Evolutionary conservation across 37 sponge, comb jelly and placozoan genomes (phyloP).

Genomic region (Beroe forskalii): DNA sequence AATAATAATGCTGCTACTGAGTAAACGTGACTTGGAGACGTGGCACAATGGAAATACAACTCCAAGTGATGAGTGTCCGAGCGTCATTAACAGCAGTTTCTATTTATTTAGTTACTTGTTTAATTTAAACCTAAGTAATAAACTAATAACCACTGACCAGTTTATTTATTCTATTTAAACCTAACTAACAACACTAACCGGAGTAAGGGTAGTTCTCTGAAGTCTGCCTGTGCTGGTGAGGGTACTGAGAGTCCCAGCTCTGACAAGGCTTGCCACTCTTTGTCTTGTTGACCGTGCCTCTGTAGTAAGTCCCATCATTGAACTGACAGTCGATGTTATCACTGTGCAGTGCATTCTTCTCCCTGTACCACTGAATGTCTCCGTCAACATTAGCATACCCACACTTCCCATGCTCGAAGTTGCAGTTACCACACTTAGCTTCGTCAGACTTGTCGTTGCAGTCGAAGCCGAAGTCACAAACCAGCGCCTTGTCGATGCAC

Average conservation of each 20-base stretch:
- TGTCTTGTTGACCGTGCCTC: constrained; percentile 8
- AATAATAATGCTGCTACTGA: too few species aligned
- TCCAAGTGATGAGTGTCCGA: too few species aligned
- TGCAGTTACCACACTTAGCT: constrained; percentile 24
- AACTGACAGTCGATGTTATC: constrained; percentile 26
- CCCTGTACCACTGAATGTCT: constrained; percentile 13
- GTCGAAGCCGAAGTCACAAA: constrained; percentile 55
- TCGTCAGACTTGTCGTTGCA: constrained; percentile 21
- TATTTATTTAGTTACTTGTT: too few species aligned
- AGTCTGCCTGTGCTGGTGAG: not conserved
- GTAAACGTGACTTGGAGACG: too few species aligned
- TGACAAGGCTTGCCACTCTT: constrained; percentile 1
- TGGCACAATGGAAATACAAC: too few species aligned
- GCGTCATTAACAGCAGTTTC: too few species aligned
- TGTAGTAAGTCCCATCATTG: constrained; percentile 10
- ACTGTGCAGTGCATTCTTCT: not conserved
- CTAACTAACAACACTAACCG: not conserved
- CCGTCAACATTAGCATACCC: not conserved
- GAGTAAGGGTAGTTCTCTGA: constrained; percentile 38
- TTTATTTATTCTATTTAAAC: too few species aligned
- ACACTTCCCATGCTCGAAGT: constrained; percentile 1
- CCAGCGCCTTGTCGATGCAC: not conserved
- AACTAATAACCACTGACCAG: too few species aligned
- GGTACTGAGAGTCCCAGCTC: constrained; percentile 32
- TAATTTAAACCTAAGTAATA: too few species aligned